These are phyloP conservation scores for Gadus chalcogrammus DNA, from an alignment of 2,113 vertebrate genomes.

Conservation along the genomic window DNA sequence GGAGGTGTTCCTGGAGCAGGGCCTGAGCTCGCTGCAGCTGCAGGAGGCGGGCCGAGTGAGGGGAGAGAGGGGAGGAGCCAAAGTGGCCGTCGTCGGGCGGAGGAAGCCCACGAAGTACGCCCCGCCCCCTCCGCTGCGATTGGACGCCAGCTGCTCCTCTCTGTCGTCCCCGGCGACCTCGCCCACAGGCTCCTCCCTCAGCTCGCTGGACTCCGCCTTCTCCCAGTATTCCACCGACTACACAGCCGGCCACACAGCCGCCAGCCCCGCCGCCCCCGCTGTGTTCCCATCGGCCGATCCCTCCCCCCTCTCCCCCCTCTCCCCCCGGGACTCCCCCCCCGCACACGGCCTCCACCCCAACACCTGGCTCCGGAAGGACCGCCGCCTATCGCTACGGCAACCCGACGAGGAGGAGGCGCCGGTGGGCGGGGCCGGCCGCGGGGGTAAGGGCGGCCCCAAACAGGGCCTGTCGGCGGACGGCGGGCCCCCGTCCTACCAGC, in stretches of 20 bases:
- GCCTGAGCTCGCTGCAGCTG: slow-evolving; percentile 71
- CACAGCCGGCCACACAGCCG: slow-evolving; percentile 49
- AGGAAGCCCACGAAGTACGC: slow-evolving; percentile 68
- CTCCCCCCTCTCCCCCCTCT: slow-evolving; percentile 44
- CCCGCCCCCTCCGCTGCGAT: slow-evolving; percentile 64
- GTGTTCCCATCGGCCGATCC: slow-evolving; percentile 44
- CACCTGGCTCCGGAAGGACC: slow-evolving; percentile 75
- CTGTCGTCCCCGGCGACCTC: slow-evolving; percentile 87
- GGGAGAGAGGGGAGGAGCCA: slow-evolving; percentile 66
- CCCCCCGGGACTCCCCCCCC: slow-evolving; percentile 40
- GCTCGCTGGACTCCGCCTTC: slow-evolving; percentile 87
- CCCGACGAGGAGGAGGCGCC: slow-evolving; percentile 47
- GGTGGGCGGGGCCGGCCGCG: slow-evolving; percentile 32
- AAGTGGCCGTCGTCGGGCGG: slow-evolving; percentile 56
- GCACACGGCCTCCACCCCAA: slow-evolving; percentile 74
- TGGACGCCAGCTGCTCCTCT: slow-evolving; percentile 83
- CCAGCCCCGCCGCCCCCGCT: slow-evolving; percentile 10
- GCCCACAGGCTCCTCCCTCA: slow-evolving; percentile 82
- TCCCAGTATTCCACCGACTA: slow-evolving; percentile 89
- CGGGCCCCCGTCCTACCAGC: slow-evolving; percentile 63
- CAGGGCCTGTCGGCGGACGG: slow-evolving; percentile 6
- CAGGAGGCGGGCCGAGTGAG: slow-evolving; percentile 72
- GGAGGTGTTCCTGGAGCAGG: slow-evolving; percentile 69
- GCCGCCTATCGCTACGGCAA: slow-evolving; percentile 73
- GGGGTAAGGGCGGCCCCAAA: slow-evolving; percentile 3